A percentile compares a stretch with the other conserved stretches of the same genome.
These are phyloP conservation scores for Cepaea nemoralis DNA, from an alignment of 1,140 invertebrate genomes.

Conservation along the genomic window DNA sequence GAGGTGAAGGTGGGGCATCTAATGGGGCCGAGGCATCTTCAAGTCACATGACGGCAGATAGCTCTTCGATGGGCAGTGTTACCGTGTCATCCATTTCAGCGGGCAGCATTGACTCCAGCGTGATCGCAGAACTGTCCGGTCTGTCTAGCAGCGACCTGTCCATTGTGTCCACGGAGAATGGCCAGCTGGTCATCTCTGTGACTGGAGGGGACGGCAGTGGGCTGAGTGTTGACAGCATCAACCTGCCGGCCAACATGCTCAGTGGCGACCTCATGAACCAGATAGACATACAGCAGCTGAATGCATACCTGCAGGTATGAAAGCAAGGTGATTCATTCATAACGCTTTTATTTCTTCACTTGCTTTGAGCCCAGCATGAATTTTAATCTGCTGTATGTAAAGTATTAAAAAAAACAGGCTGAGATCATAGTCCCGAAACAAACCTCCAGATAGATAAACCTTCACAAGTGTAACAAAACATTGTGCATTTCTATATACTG, in stretches of 20 bases:
- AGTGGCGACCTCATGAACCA: constrained; percentile 41
- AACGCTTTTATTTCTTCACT: too few species aligned
- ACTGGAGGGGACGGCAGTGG: constrained; percentile 37
- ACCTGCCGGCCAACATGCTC: constrained; percentile 38
- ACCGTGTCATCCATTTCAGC: constrained; percentile 35
- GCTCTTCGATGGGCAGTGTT: constrained; percentile 35
- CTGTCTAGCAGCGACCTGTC: constrained; percentile 35
- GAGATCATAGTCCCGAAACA: too few species aligned
- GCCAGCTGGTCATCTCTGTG: constrained; percentile 41
- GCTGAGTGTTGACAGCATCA: constrained; percentile 40
- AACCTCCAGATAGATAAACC: too few species aligned
- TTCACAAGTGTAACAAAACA: too few species aligned
- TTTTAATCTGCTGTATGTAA: too few species aligned
- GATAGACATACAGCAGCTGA: constrained; percentile 40
- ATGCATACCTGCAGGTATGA: constrained; percentile 38
- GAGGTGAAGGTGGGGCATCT: constrained; percentile 18
- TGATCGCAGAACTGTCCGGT: constrained; percentile 38
- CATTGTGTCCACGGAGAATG: constrained; percentile 39
- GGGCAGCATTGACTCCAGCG: constrained; percentile 36
- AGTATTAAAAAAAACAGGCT: too few species aligned
- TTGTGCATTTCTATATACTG: too few species aligned
- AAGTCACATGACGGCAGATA: constrained; percentile 24
- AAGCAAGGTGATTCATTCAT: too few species aligned
- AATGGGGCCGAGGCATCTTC: constrained; percentile 18
- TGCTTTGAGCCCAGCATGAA: too few species aligned